Evolutionary conservation across 2,797 vertebrate species (phyloP).

Genomic region (Meriones psammophilus): DNA sequence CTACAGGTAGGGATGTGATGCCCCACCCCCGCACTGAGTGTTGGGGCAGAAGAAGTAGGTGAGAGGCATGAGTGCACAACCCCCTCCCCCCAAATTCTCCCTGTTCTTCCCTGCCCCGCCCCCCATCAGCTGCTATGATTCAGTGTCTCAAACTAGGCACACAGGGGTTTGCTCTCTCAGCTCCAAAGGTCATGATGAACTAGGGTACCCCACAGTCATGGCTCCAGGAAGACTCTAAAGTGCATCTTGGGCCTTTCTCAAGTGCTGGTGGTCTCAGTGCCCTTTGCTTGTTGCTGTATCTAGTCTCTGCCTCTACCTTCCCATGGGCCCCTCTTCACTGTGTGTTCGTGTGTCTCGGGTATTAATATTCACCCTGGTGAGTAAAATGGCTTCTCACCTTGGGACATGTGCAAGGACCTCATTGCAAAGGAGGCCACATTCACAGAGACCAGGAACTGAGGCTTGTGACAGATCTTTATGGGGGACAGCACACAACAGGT

Average conservation of each 20-base stretch:
- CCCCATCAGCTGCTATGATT: not conserved
- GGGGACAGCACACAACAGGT: not conserved
- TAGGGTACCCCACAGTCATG: not conserved
- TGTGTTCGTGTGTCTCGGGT: not conserved
- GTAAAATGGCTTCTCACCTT: not conserved
- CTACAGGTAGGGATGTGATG: slow-evolving; percentile 91
- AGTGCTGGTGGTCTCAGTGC: not conserved
- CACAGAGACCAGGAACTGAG: not conserved
- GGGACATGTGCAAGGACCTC: not conserved
- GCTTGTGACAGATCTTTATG: not conserved
- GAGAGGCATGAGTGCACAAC: not conserved
- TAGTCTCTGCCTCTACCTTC: not conserved
- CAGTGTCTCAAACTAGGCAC: not conserved
- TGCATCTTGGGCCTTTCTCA: too few species aligned
- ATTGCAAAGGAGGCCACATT: not conserved
- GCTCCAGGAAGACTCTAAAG: not conserved
- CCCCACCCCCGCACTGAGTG: too few species aligned
- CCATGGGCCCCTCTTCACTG: not conserved
- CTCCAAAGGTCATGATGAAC: not conserved
- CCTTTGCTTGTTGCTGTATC: not conserved
- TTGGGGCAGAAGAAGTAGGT: too few species aligned
- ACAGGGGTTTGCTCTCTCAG: not conserved
- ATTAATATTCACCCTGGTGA: not conserved
- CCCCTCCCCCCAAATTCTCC: too few species aligned
- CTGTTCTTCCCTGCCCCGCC: too few species aligned